Conservation (phyloP, 2,888 invertebrate species). For the Ypsolopha scabrella region DNA sequence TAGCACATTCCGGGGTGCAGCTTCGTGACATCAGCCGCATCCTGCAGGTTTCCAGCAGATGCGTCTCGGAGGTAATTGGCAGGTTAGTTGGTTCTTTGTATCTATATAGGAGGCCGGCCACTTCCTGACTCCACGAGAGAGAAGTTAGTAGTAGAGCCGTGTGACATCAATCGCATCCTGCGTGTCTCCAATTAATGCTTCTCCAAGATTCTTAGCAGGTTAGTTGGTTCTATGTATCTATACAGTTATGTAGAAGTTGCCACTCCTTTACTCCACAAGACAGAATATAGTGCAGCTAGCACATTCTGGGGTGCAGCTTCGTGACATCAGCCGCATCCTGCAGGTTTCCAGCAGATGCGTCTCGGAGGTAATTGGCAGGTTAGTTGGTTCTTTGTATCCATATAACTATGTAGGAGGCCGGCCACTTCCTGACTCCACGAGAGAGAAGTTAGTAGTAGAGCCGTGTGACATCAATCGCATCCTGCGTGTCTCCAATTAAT, state of each 20-base stretch:
- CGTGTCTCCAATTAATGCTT: slow-evolving; percentile 99
- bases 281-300: slow-evolving; percentile 99
- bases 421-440: slow-evolving; percentile 96
- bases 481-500: slow-evolving; percentile 99
- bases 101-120: slow-evolving; percentile 90
- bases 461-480: too few relatives aligned
- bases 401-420: slow-evolving; percentile 92
- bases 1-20: slow-evolving; percentile 95
- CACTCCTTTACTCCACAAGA: slow-evolving; percentile 96
- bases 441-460: slow-evolving; percentile 98
- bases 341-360: slow-evolving; percentile 99
- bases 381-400: slow-evolving; percentile 29
- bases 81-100: slow-evolving; percentile 72
- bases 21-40: slow-evolving; percentile 99
- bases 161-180: slow-evolving; percentile 98
- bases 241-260: slow-evolving; percentile 92
- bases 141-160: slow-evolving; percentile 98
- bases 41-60: slow-evolving; percentile 98
- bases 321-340: slow-evolving; percentile 98
- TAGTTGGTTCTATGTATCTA: slow-evolving; percentile 47
- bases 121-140: slow-evolving; percentile 97
- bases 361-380: slow-evolving; percentile 98
- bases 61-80: slow-evolving; percentile 98
- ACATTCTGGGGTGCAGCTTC: slow-evolving; percentile 80
- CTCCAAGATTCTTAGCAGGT: slow-evolving; percentile 98